Conservation (phyloP, 2,888 invertebrate genomes). For the Strigamia transsilvanica region DNA sequence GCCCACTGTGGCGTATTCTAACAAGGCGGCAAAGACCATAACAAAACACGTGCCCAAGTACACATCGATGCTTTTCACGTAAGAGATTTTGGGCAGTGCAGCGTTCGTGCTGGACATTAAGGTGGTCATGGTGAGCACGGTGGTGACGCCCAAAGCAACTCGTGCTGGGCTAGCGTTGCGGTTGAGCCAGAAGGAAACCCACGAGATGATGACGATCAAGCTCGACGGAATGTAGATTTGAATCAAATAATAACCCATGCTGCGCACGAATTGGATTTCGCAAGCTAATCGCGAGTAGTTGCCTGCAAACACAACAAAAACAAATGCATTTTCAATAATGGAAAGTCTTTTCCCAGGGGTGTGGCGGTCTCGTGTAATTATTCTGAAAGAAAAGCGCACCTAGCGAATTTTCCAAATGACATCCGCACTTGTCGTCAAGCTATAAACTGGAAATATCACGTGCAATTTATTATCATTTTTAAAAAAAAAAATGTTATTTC, state of each 20-base stretch:
- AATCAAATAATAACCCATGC: constrained; percentile 98
- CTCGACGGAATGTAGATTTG: constrained; percentile 98
- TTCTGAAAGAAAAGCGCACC: neutral
- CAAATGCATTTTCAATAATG: no score
- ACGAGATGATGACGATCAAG: constrained; percentile 95
- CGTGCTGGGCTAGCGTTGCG: constrained; percentile 93
- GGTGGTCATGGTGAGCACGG: constrained; percentile 97
- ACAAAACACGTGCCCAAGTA: constrained; percentile 98
- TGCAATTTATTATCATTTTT: neutral
- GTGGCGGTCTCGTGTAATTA: no score
- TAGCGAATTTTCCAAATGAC: neutral
- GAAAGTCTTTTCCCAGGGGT: no score
- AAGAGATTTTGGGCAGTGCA: constrained; percentile 96
- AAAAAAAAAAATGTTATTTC: neutral
- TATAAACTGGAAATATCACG: neutral
- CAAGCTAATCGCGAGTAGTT: constrained; percentile 96
- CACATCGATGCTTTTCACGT: constrained; percentile 97
- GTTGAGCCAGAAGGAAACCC: constrained; percentile 97
- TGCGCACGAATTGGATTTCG: constrained; percentile 95
- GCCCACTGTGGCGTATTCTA: constrained; percentile 97
- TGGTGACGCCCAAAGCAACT: constrained; percentile 92
- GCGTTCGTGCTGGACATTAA: constrained; percentile 96
- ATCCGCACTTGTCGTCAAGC: neutral
- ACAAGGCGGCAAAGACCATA: constrained; percentile 96
- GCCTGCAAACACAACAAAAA: constrained; percentile 68